phyloP scores from a whole-genome alignment of 2,888 invertebrate species.

The Platerodrilus igneus region DNA sequence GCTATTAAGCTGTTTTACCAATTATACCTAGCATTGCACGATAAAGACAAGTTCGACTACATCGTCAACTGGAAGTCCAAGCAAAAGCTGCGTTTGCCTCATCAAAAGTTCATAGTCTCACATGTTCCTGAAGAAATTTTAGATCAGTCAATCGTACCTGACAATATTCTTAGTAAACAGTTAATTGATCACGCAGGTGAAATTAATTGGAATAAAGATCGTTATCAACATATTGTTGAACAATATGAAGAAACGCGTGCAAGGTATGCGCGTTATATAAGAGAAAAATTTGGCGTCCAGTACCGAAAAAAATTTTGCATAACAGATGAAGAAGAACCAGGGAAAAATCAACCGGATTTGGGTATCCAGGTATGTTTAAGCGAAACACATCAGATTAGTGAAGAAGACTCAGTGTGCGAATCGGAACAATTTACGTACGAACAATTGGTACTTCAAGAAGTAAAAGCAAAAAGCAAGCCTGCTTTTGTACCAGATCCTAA shows the following conservation, averaged over 20 bases:
- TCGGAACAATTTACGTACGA: slow-evolving; percentile 26
- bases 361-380: not conserved
- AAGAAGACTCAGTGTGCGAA: slow-evolving; percentile 4
- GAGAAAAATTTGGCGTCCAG: slow-evolving; percentile 11
- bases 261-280: slow-evolving; percentile 33
- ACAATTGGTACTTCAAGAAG: slow-evolving; percentile 33
- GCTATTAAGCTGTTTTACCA: slow-evolving; percentile 58
- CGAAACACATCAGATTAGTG: not conserved
- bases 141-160: slow-evolving; percentile 10
- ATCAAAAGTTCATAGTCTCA: too few relatives aligned
- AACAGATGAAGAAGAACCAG: not conserved
- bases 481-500: slow-evolving; percentile 31
- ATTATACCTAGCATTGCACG: slow-evolving; percentile 57
- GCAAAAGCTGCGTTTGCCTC: too few relatives aligned
- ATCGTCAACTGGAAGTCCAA: too few relatives aligned
- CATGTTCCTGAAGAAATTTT: too few relatives aligned
- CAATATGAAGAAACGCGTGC: slow-evolving; percentile 39
- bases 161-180: slow-evolving; percentile 13
- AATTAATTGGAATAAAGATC: slow-evolving; percentile 57
- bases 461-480: slow-evolving; percentile 25
- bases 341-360: slow-evolving; percentile 3
- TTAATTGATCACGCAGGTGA: slow-evolving; percentile 39
- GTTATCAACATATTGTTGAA: slow-evolving; percentile 48
- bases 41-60: slow-evolving; percentile 55
- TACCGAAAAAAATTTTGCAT: not conserved